These are phyloP conservation scores for Chrysogorgia sp. DNA, from an alignment of 92 coral and sea anemone genomes.

Conservation along the genomic window DNA sequence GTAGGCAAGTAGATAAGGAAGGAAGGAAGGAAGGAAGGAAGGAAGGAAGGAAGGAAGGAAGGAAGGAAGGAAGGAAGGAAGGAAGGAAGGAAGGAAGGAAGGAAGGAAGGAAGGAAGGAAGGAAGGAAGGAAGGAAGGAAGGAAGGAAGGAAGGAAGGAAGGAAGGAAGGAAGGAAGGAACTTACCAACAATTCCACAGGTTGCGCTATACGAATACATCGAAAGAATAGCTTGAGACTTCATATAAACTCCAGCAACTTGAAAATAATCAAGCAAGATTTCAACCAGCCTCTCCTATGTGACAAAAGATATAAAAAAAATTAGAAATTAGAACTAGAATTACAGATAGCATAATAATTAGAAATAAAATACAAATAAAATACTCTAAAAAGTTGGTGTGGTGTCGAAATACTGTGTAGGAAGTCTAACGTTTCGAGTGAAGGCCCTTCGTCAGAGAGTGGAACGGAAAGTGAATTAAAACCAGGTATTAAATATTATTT, in stretches of 20 bases:
- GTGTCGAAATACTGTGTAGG: too few relatives aligned
- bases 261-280: constrained; percentile 72
- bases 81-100: not conserved
- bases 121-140: not conserved
- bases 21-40: too few relatives aligned
- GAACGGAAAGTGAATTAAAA: too few relatives aligned
- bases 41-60: not conserved
- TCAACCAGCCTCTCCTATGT: constrained; percentile 83
- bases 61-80: not conserved
- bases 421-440: too few relatives aligned
- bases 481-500: too few relatives aligned
- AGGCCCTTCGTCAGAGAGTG: too few relatives aligned
- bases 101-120: not conserved
- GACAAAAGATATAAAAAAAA: not conserved
- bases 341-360: not conserved
- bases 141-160: not conserved
- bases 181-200: constrained; percentile 93
- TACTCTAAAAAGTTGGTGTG: not conserved
- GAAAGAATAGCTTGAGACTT: constrained; percentile 89
- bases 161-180: not conserved
- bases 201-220: constrained; percentile 96
- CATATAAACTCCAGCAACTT: constrained; percentile 79
- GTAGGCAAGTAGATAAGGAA: too few relatives aligned
- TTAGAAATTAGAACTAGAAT: not conserved
- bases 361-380: not conserved